phyloP scores from a whole-genome alignment of 2,797 vertebrate species.

The Peromyscus aztecus region DNA sequence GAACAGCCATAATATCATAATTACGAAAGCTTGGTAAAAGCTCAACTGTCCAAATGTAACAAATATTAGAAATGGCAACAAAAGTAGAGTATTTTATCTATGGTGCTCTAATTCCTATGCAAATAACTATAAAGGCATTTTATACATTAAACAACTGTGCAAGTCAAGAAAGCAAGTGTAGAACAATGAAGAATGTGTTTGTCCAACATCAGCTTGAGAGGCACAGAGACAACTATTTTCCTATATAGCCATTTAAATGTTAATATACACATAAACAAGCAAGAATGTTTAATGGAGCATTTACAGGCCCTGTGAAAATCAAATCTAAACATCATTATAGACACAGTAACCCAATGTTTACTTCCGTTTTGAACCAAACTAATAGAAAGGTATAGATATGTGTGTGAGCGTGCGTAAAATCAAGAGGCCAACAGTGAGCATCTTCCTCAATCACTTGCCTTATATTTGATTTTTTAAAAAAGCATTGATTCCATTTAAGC shows the following conservation, averaged over 20 bases:
- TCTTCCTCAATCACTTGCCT: background rate
- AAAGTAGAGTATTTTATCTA: background rate
- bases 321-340: slow-evolving; percentile 46
- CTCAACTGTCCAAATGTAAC: slow-evolving; percentile 31
- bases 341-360: slow-evolving; percentile 46
- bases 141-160: background rate
- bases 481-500: slow-evolving; percentile 15
- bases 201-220: background rate
- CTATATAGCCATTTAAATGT: slow-evolving; percentile 20
- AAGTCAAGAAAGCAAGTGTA: slow-evolving; percentile 46
- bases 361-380: slow-evolving; percentile 3
- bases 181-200: background rate
- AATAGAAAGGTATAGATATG: background rate
- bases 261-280: background rate
- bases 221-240: slow-evolving; percentile 20
- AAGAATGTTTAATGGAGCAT: background rate
- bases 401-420: background rate
- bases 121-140: slow-evolving; percentile 53
- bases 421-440: background rate
- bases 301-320: slow-evolving; percentile 24
- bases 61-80: slow-evolving; percentile 1
- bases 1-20: background rate
- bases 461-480: slow-evolving; percentile 32
- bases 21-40: background rate
- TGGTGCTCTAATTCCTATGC: slow-evolving; percentile 21